Evolutionary conservation across 2,113 vertebrate species (phyloP).

Genomic region (Eleginops maclovinus): DNA sequence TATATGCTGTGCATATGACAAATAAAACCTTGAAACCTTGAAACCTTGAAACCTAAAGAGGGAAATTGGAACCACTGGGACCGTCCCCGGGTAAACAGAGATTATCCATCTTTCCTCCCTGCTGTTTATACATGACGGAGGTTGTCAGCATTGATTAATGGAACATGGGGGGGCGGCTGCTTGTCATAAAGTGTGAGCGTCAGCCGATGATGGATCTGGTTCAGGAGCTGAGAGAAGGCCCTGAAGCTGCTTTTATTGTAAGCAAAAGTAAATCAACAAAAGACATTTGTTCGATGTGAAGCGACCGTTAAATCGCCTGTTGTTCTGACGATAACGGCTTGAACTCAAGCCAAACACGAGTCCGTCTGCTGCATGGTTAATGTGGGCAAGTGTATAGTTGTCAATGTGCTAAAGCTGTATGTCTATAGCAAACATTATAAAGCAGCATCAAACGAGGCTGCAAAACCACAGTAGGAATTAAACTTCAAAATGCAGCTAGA

Average conservation of each 20-base stretch:
- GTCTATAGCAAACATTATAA: too few relatives aligned
- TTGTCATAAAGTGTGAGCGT: background rate
- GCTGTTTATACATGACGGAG: background rate
- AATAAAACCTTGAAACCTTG: too few relatives aligned
- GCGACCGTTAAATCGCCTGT: background rate
- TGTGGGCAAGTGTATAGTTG: too few relatives aligned
- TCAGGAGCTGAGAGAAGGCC: background rate
- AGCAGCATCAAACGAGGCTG: too few relatives aligned
- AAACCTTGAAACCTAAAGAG: too few relatives aligned
- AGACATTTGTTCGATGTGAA: conserved; percentile 19
- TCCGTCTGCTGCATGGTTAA: background rate
- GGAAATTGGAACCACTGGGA: background rate
- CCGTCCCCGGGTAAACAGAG: background rate
- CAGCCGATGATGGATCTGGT: conserved; percentile 2
- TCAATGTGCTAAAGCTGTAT: too few relatives aligned
- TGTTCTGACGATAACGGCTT: background rate
- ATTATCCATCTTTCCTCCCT: background rate
- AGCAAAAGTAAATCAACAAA: conserved; percentile 18
- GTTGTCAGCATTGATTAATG: conserved; percentile 14
- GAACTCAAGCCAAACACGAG: background rate
- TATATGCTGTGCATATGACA: too few relatives aligned
- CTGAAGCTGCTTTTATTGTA: conserved; percentile 10
- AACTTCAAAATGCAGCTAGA: too few relatives aligned
- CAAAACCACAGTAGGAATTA: too few relatives aligned
- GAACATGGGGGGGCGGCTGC: background rate